Percentiles rank a stretch among this genome's conserved stretches.
Conservation (phyloP, 35 echinoderm and acorn worm genomes). For the Lytechinus variegatus region DNA sequence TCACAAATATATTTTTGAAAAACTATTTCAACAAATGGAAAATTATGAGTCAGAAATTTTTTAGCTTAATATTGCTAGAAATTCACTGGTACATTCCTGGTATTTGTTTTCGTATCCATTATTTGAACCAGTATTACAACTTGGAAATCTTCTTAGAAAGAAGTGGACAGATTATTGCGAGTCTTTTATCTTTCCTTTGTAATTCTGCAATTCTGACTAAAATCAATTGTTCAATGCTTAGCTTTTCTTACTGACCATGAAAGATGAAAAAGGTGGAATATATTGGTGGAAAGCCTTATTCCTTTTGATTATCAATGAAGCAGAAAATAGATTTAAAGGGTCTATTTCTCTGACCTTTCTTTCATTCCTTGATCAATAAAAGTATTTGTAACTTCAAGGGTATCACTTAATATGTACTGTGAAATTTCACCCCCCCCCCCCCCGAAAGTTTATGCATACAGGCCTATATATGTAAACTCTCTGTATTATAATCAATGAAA, state of each 20-base stretch:
- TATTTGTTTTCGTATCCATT: no score
- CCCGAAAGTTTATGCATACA: background rate
- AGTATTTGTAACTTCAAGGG: background rate
- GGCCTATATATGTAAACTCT: background rate
- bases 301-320: background rate
- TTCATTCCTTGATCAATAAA: background rate
- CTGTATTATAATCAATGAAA: background rate
- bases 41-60: no score
- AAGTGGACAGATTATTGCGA: no score
- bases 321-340: background rate
- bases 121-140: background rate
- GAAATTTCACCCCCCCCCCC: background rate
- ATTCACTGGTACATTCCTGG: no score
- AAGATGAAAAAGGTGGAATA: background rate
- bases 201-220: background rate
- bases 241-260: background rate
- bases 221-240: background rate
- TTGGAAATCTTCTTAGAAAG: background rate
- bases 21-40: no score
- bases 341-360: background rate
- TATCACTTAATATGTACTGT: background rate
- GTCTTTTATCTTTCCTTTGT: background rate
- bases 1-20: no score
- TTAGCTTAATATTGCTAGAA: no score
- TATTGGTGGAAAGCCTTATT: background rate